A percentile compares a stretch with the other conserved stretches of the same genome.
These are phyloP conservation scores for Drosophila eugracilis DNA, from an alignment of 1,140 invertebrate genomes.

Conservation along the genomic window DNA sequence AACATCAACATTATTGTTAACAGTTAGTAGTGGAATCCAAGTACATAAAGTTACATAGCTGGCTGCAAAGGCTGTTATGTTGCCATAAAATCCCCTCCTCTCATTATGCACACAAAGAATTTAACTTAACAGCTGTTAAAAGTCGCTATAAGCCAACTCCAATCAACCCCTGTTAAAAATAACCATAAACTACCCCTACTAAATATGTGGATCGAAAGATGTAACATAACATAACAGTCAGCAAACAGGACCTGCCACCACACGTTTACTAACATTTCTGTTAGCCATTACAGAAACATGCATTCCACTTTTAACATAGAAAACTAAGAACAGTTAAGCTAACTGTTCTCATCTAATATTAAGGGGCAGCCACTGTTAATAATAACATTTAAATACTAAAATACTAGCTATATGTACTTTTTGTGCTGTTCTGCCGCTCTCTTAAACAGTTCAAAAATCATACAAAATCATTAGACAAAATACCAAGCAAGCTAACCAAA, in stretches of 20 bases:
- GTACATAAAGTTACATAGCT: too few species aligned
- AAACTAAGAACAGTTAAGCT: too few species aligned
- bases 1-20: too few species aligned
- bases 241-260: background rate
- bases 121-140: background rate
- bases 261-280: background rate
- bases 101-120: background rate
- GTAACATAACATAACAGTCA: background rate
- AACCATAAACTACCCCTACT: constrained; percentile 16
- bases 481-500: constrained; percentile 61
- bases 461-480: constrained; percentile 63
- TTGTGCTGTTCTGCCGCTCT: background rate
- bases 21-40: too few species aligned
- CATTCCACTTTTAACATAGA: background rate
- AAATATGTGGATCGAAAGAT: background rate
- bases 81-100: background rate
- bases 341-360: constrained; percentile 47
- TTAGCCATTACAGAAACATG: background rate
- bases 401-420: background rate
- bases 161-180: background rate
- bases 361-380: background rate
- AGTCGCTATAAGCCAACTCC: too few species aligned
- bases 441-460: constrained; percentile 8
- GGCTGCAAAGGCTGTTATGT: background rate
- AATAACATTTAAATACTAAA: background rate